Evolutionary conservation across 1,140 invertebrate species (phyloP).

Genomic region (Pectinophora gossypiella): DNA sequence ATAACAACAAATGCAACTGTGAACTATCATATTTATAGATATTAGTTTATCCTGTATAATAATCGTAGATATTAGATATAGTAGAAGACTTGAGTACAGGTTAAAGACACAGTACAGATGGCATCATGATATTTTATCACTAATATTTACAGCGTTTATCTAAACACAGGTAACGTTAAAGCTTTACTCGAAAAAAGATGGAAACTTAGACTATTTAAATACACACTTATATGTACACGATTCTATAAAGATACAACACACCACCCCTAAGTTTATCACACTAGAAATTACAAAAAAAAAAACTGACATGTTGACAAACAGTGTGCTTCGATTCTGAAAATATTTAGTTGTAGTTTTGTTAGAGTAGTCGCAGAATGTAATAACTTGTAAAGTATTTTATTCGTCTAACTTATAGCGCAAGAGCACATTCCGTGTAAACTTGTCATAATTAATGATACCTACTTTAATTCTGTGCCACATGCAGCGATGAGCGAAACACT

Average conservation of each 20-base stretch:
- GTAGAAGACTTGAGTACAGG: too few relatives aligned
- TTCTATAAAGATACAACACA: conserved; percentile 25
- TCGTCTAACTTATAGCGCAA: not conserved
- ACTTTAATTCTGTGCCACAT: not conserved
- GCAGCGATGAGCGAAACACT: conserved; percentile 4
- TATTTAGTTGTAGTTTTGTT: not conserved
- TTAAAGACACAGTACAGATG: conserved; percentile 28
- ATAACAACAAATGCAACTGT: not conserved
- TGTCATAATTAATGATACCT: not conserved
- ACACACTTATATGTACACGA: conserved; percentile 38
- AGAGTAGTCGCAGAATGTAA: too few relatives aligned
- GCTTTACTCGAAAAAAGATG: conserved; percentile 35
- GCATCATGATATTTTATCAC: conserved; percentile 33
- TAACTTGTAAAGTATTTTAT: not conserved
- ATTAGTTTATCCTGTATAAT: not conserved
- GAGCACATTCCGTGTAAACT: not conserved
- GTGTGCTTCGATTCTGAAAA: not conserved
- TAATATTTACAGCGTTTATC: conserved; percentile 45
- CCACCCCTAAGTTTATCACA: conserved; percentile 25
- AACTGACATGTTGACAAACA: not conserved
- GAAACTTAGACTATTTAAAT: conserved; percentile 25
- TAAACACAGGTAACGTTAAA: conserved; percentile 46
- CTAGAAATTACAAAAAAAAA: conserved; percentile 7
- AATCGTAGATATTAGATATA: not conserved
- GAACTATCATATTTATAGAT: not conserved